These are phyloP conservation scores for Sturmia bella DNA, from an alignment of 2,888 invertebrate genomes.

Conservation along the genomic window DNA sequence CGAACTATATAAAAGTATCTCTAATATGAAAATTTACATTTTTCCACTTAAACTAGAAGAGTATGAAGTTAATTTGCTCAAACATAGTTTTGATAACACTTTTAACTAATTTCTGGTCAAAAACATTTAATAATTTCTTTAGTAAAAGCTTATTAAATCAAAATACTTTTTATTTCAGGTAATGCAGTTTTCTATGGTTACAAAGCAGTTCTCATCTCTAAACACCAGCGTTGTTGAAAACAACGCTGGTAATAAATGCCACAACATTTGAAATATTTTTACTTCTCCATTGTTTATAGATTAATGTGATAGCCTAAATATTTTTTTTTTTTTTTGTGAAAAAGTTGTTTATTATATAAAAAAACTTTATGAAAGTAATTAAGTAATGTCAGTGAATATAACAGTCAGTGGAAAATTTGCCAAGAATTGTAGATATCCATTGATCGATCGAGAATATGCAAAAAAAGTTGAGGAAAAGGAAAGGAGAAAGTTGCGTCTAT, in stretches of 20 bases:
- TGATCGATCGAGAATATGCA: conserved; percentile 82
- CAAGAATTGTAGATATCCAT: conserved; percentile 79
- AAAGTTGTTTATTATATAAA: neutral
- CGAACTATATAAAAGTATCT: neutral
- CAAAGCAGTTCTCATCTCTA: neutral
- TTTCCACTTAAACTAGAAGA: neutral
- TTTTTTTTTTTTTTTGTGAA: no score
- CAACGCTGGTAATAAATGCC: conserved; percentile 38
- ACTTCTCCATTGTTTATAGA: neutral
- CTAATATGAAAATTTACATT: neutral
- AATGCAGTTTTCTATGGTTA: neutral
- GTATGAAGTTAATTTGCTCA: no score
- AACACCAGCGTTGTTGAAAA: neutral
- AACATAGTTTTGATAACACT: no score
- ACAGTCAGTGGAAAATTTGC: conserved; percentile 84
- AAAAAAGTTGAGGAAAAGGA: conserved; percentile 84
- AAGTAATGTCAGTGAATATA: conserved; percentile 84
- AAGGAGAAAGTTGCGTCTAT: conserved; percentile 84
- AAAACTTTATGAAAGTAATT: conserved; percentile 15
- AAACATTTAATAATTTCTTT: no score
- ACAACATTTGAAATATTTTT: conserved; percentile 57
- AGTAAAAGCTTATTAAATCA: neutral
- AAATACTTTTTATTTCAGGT: neutral
- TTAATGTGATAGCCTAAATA: conserved; percentile 15
- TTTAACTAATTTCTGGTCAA: no score